phyloP scores from a whole-genome alignment of 2,797 vertebrate species.

The Cryptoblepharus egeriae region DNA sequence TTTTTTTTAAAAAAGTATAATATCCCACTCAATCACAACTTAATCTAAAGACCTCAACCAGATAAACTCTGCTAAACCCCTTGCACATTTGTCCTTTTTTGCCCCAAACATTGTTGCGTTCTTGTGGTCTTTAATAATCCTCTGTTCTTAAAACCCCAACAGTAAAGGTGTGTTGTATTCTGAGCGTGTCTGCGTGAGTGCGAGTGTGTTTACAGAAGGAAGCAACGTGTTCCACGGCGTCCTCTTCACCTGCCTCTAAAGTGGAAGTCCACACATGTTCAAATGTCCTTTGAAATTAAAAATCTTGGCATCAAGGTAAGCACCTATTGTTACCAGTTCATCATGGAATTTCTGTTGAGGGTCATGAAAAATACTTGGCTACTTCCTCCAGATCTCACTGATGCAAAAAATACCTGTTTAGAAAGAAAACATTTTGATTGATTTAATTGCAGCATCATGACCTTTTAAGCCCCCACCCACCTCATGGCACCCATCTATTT shows the following conservation, averaged over 20 bases:
- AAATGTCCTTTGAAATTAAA: constrained; percentile 79
- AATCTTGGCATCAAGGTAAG: constrained; percentile 77
- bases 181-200: constrained; percentile 42
- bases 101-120: constrained; percentile 67
- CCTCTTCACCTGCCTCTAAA: constrained; percentile 79
- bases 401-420: constrained; percentile 96
- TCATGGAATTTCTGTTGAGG: constrained; percentile 99
- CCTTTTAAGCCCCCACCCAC: not conserved
- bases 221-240: constrained; percentile 66
- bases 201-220: constrained; percentile 59
- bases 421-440: constrained; percentile 61
- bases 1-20: constrained; percentile 67
- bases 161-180: constrained; percentile 57
- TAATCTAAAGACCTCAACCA: constrained; percentile 74
- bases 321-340: constrained; percentile 95
- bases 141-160: constrained; percentile 68
- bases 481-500: not conserved
- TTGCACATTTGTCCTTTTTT: constrained; percentile 68
- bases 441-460: constrained; percentile 46
- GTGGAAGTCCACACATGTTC: constrained; percentile 77
- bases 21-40: constrained; percentile 81
- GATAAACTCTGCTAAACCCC: constrained; percentile 64
- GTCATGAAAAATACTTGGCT: constrained; percentile 99
- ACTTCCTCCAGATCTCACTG: constrained; percentile 97
- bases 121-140: constrained; percentile 64